Conservation (phyloP, 2,797 vertebrate genomes). For the Coendou prehensilis region DNA sequence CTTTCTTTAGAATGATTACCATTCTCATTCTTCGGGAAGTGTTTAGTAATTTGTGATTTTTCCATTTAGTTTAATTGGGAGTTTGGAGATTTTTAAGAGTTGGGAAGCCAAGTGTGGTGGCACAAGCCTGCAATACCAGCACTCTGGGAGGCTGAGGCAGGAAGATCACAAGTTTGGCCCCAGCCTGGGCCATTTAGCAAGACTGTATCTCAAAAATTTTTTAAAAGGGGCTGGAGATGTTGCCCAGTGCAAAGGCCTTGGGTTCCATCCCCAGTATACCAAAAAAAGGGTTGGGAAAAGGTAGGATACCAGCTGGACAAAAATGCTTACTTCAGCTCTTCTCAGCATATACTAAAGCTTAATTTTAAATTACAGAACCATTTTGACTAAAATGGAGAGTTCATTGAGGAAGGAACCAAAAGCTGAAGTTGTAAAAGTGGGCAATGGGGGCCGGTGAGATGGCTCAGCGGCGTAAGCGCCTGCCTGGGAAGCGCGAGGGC, state of each 20-base stretch:
- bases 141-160: neutral
- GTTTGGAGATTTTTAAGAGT: conserved; percentile 48
- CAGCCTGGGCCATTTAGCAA: neutral
- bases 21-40: neutral
- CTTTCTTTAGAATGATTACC: neutral
- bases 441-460: neutral
- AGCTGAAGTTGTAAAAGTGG: neutral
- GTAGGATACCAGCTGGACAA: neutral
- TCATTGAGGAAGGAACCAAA: neutral
- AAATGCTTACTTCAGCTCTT: conserved; percentile 11
- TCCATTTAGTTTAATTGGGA: conserved; percentile 17
- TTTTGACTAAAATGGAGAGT: neutral
- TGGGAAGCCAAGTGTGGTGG: neutral
- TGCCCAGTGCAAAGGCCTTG: neutral
- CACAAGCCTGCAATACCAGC: neutral
- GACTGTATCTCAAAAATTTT: neutral
- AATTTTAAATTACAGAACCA: conserved; percentile 9
- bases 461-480: too few species aligned
- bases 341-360: neutral
- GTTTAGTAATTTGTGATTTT: neutral
- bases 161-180: neutral
- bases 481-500: too few species aligned
- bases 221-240: neutral
- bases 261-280: neutral
- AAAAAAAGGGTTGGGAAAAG: neutral